Percentiles rank a stretch among this genome's conserved stretches.
Conservation (phyloP, 2,888 invertebrate genomes). For the Hipparchia sbordonii region DNA sequence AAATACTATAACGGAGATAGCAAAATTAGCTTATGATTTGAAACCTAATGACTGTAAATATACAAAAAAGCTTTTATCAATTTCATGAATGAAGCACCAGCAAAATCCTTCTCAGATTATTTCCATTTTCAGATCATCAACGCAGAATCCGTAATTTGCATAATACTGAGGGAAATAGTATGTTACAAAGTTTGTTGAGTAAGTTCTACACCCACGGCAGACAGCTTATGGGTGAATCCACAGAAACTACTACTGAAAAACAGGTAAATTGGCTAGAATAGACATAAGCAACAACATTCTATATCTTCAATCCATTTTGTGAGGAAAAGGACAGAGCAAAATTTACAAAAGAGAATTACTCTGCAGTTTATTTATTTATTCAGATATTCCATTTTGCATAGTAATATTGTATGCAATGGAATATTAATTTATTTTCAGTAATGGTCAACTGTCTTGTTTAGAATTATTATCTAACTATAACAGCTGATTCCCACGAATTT, state of each 20-base stretch:
- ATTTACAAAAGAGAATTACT: too few relatives aligned
- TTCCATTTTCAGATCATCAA: constrained; percentile 15
- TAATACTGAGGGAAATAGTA: constrained; percentile 1
- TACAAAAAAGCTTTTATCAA: background rate
- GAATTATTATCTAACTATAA: too few relatives aligned
- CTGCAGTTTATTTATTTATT: too few relatives aligned
- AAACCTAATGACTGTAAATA: constrained; percentile 18
- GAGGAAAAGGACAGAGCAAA: too few relatives aligned
- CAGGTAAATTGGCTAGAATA: constrained; percentile 4
- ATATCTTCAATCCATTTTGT: too few relatives aligned
- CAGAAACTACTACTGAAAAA: constrained; percentile 14
- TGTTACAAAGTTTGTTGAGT: background rate
- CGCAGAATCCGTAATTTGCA: background rate
- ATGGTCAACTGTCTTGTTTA: too few relatives aligned
- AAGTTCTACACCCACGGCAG: background rate
- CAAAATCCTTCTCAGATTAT: constrained; percentile 14
- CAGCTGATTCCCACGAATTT: too few relatives aligned
- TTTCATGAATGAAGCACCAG: background rate
- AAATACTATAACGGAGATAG: background rate
- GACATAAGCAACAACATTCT: background rate
- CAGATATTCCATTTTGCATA: too few relatives aligned
- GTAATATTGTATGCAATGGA: too few relatives aligned
- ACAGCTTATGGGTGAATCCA: constrained; percentile 5
- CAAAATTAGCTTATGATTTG: constrained; percentile 1
- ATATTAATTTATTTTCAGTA: too few relatives aligned